phyloP scores from a whole-genome alignment of 92 coral and sea anemone species.

The Porites rus region DNA sequence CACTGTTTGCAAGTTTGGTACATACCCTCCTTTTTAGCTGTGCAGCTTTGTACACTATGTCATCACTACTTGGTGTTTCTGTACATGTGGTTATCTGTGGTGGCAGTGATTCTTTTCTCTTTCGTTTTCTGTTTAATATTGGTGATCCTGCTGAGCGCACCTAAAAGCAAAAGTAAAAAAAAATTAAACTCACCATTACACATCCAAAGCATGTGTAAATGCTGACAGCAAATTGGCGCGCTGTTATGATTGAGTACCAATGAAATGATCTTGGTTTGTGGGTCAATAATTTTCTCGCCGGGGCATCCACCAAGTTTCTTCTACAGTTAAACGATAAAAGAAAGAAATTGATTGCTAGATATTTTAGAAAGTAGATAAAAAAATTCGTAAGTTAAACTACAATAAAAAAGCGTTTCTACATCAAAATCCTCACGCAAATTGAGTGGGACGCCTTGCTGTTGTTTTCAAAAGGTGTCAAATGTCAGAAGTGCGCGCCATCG shows the following conservation, averaged over 20 bases:
- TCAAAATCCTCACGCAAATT: too few relatives aligned
- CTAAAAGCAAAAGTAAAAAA: background rate
- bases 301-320: too few relatives aligned
- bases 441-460: background rate
- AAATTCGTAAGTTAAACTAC: background rate
- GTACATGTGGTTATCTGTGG: background rate
- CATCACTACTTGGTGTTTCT: background rate
- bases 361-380: too few relatives aligned
- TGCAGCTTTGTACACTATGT: conserved; percentile 48
- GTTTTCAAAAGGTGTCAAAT: background rate
- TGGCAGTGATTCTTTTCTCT: background rate
- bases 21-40: conserved; percentile 68
- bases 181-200: too few relatives aligned
- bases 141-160: conserved; percentile 8
- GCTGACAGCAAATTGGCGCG: too few relatives aligned
- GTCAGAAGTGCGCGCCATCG: background rate
- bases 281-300: too few relatives aligned
- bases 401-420: too few relatives aligned
- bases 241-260: too few relatives aligned
- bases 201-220: too few relatives aligned
- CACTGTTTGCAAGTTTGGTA: background rate
- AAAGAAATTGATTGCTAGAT: too few relatives aligned
- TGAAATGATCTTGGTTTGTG: too few relatives aligned
- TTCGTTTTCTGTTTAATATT: background rate
- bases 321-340: too few relatives aligned